A percentile compares a stretch with the other conserved stretches of the same genome.
Conservation (phyloP, 2,113 vertebrate genomes). For the Colistium nudipinnis region DNA sequence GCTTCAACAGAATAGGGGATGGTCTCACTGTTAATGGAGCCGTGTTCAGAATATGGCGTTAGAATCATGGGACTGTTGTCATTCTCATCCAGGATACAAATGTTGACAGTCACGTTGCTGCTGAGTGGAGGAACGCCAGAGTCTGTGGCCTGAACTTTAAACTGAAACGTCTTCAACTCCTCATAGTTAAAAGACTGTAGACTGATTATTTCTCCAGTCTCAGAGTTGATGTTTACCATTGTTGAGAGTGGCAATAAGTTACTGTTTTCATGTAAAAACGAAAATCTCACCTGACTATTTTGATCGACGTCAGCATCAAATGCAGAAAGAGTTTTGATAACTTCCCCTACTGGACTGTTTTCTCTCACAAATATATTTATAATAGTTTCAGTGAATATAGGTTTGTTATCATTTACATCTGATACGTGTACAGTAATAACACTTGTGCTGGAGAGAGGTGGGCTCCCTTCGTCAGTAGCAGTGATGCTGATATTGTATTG, state of each 20-base stretch:
- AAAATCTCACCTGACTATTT: conserved; percentile 66
- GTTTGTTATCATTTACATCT: conserved; percentile 88
- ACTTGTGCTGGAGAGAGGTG: conserved; percentile 77
- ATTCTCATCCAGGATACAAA: conserved; percentile 63
- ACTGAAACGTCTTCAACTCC: conserved; percentile 54
- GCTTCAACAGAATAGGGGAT: conserved; percentile 78
- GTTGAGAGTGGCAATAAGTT: conserved; percentile 23
- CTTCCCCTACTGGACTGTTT: conserved; percentile 64
- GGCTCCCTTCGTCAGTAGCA: conserved; percentile 83
- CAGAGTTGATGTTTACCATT: conserved; percentile 72
- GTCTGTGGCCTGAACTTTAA: conserved; percentile 68
- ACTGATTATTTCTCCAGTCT: conserved; percentile 60
- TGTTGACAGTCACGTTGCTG: conserved; percentile 65
- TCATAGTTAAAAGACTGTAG: conserved; percentile 70
- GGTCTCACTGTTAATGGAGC: conserved; percentile 65
- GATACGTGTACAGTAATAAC: conserved; percentile 78
- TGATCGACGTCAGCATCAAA: conserved; percentile 65
- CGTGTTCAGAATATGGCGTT: conserved; percentile 58
- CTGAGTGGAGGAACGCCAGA: conserved; percentile 63
- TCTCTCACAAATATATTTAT: conserved; percentile 79
- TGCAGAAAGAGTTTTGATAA: conserved; percentile 64
- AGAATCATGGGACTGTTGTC: conserved; percentile 58
- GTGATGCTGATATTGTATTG: conserved; percentile 83
- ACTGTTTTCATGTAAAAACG: conserved; percentile 36
- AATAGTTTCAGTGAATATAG: conserved; percentile 72